phyloP scores from a whole-genome alignment of 2,113 vertebrate species.

The Scytalopus superciliaris region DNA sequence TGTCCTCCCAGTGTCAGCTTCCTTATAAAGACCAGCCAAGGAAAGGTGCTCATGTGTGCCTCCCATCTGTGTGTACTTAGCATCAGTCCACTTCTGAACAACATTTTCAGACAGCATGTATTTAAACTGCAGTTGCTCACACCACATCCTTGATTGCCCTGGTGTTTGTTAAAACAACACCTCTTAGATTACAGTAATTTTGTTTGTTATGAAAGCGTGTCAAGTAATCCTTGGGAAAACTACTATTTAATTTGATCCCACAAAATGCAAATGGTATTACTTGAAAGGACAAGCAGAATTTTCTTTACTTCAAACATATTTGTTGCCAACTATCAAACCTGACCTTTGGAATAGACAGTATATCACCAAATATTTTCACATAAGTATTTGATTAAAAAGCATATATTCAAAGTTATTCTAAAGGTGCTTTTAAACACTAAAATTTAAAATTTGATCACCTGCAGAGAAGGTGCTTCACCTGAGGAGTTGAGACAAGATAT shows the following conservation, averaged over 20 bases:
- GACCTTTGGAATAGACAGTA: neutral
- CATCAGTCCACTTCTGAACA: neutral
- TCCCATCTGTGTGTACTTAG: neutral
- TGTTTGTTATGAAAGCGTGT: neutral
- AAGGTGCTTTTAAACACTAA: neutral
- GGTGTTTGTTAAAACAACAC: neutral
- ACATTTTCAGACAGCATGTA: neutral
- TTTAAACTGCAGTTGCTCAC: neutral
- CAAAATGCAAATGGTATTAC: neutral
- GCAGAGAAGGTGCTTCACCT: constrained; percentile 78
- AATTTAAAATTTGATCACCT: constrained; percentile 68
- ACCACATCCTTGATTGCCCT: neutral
- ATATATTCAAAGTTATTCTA: neutral
- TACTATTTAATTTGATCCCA: neutral
- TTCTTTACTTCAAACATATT: neutral
- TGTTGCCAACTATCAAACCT: neutral
- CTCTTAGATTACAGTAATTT: neutral
- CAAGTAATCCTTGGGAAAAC: neutral
- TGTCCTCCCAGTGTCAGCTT: neutral
- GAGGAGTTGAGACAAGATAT: constrained; percentile 71
- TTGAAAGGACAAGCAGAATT: neutral
- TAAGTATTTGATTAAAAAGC: neutral
- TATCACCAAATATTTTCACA: neutral
- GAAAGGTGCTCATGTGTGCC: neutral
- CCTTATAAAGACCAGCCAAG: neutral